Conservation (phyloP, 2,113 vertebrate species). For the Saguinus midas region DNA sequence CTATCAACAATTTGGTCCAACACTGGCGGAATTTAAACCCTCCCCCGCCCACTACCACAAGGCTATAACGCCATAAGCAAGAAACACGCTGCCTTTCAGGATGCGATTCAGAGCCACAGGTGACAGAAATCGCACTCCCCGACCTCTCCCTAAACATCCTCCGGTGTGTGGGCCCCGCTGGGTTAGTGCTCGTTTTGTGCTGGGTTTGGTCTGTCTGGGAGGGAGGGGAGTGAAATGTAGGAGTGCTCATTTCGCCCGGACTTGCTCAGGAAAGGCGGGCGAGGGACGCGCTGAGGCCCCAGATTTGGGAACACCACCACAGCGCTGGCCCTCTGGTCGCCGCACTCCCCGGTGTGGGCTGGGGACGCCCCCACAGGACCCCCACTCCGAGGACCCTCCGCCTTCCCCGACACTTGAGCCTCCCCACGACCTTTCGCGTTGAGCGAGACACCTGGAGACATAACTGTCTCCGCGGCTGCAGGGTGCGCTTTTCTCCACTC, state of each 20-base stretch:
- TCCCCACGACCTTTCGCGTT: accelerated
- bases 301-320: too few species aligned
- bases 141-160: neutral
- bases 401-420: neutral
- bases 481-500: accelerated
- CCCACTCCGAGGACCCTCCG: neutral
- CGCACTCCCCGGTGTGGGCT: accelerated
- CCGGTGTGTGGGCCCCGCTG: neutral
- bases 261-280: accelerated
- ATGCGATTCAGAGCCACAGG: neutral
- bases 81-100: neutral
- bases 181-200: neutral
- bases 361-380: neutral
- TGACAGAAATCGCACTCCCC: neutral
- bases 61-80: neutral
- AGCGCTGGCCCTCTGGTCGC: accelerated
- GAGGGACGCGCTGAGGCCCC: accelerated
- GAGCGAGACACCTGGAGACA: neutral
- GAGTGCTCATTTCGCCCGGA: accelerated
- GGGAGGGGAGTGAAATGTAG: accelerated
- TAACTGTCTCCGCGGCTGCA: neutral
- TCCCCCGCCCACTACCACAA: neutral
- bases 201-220: too few species aligned
- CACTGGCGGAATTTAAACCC: neutral
- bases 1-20: neutral